Base-by-base conservation (phyloP, 2,113 vertebrate species). In the Oceanites oceanicus region DNA sequence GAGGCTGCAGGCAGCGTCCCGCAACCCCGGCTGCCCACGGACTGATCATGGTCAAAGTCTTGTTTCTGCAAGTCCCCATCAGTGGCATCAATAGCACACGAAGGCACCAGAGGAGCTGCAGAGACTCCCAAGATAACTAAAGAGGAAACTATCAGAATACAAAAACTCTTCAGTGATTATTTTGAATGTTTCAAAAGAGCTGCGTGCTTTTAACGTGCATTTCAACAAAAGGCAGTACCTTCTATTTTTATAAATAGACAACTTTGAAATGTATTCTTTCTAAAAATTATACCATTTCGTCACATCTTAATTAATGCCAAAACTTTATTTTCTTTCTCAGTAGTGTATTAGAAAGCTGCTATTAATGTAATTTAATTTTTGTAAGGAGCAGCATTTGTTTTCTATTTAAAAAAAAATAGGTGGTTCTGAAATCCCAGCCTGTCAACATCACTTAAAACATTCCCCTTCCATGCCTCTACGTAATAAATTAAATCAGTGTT, bases 401-500 rank as follows among this genome's bases (percentile, higher is more conserved):
- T 98, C 88, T 92, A 96, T 98, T 98, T 97, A 7, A n/a, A 77
- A 96, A 96, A 93, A 97, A 98, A 96, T 52, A 97, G 94, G 96
- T 97, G 94, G 94, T 97, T 98, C 95, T 97, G 94, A 98, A 98
- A 97, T 94, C 83, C 92, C 92, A 92, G 97, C 90, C 97, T 98
- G 97, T 98, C 98, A 98, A 92, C 97, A 97, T 98, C 30, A 11
- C 97, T 98, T 98, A 98, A 94, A 98, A 98, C 97, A 96, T 98
- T 98, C 97, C 92, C 88, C 42, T 97, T 97, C 96, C 95, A 86
- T 97, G 97, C 96, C 92, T 98, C 95, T 80, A 83, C 34, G 72
- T 97, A 97, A 98, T 98, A 98, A 98, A 98, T 98, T 98, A 98
- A 98, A 98, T 98, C 96, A 97, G 93, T 77, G 84, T 98, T 98